Base-by-base conservation (phyloP, 53 echinoderm and acorn worm genomes). In the Henricia sp. region DNA sequence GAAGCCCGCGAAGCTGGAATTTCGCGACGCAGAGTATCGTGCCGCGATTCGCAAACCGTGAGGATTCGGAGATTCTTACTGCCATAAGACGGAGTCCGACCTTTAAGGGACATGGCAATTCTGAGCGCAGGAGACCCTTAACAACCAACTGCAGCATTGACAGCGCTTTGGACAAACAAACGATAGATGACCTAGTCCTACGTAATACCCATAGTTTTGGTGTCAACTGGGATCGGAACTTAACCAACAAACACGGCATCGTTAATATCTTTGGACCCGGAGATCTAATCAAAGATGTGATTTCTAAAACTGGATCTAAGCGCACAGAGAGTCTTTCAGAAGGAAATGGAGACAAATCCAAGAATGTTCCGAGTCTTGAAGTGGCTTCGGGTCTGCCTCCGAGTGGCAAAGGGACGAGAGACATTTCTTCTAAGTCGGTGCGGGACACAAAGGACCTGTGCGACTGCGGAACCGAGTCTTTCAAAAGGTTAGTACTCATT, bases 1-100 rank as follows among this genome's bases (percentile, higher is more conserved):
- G 75, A 67, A 86, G 86, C 53, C 86, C 86, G 1, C 64, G 86
- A 4, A 86, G 76, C 33, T 75, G 86, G 86, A 68, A 86, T 64
- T 86, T 86, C 55, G 65, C 75, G 14, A 86, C 86, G 26, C 86
- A 86, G 68, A 86, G 86, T 41, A 86, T 86, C 21, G 86, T 86
- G 2, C 86, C 86, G n/a, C 67, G 86, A 28, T 86, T 86, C 52
- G 76, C 86, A 17, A 86, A 86, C 66, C 51, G 86, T 41, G 86
- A 86, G 14, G 70, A 86, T 63, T 32, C 67, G 0, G 86, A 86
- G 56, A 86, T 86, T 20, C 67, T 86, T 28, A 52, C 75, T 40
- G 86, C 86, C 46, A 86, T 86, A 34, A 32, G 86, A 16, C 74
- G 54, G 43, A 86, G 86, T 51, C 86, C 86, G 19, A 86, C 76